Evolutionary conservation across 2,797 vertebrate species (phyloP).

Genomic region (Rachycentron canadum): DNA sequence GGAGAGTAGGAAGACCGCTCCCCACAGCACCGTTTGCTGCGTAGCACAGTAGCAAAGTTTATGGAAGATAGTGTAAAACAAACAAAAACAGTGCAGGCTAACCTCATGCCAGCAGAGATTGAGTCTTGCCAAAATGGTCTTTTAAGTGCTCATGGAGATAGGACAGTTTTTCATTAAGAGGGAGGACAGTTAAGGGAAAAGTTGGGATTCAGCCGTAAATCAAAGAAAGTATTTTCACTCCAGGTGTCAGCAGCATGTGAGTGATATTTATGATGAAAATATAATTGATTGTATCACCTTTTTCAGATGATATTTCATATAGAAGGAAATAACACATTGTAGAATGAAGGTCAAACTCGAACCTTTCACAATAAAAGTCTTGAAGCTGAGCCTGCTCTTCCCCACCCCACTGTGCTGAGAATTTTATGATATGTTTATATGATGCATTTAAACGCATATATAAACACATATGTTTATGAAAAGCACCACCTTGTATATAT

Average conservation of each 20-base stretch:
- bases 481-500: background rate
- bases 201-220: background rate
- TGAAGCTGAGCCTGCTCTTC: background rate
- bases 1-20: slow-evolving; percentile 25
- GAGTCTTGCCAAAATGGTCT: background rate
- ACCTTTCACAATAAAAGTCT: background rate
- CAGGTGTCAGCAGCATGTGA: background rate
- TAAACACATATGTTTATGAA: no score
- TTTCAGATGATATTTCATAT: background rate
- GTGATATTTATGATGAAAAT: background rate
- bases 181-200: background rate
- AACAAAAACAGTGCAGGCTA: background rate
- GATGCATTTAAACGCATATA: no score
- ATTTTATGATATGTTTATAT: no score
- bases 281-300: background rate
- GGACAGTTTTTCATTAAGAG: background rate
- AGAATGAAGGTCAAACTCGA: background rate
- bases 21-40: background rate
- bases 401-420: background rate
- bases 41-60: slow-evolving; percentile 1
- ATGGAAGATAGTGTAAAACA: slow-evolving; percentile 9
- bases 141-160: background rate
- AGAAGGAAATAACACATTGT: background rate
- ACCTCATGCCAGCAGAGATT: background rate
- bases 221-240: background rate